Evolutionary conservation across 1,140 invertebrate species (phyloP), one percentile per base, ranked within the genome.

Genomic region (Cherax destructor): DNA sequence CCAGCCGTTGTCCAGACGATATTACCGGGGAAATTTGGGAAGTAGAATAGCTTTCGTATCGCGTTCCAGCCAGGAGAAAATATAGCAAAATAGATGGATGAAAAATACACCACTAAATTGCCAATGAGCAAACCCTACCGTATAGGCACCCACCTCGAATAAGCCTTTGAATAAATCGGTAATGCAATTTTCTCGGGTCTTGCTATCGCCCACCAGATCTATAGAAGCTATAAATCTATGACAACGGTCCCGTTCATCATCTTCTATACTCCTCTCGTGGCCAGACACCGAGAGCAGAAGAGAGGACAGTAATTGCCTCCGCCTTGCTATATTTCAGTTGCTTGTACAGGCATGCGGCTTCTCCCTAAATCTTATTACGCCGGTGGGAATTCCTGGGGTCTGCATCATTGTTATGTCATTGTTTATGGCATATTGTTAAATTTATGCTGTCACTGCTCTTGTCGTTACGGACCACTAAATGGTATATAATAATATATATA

Each of bases 121-220:
- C 69, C 81, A 61, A 77, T 83, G 72, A 83, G 81, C 69, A 61
- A 50, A 74, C 77, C 47, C 50, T 74, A 47, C 83, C 59, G 89
- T 85, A 91, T 85, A 86, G 83, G 83, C 89, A 61, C 49, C 30
- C 52, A 74, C 83, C 83, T 80, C 89, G 83, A 91, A 85, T 91
- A 91, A 91, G 89, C 89, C 89, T 91, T 85, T 91, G 89, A 91
- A 91, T 91, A 91, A 91, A 91, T 91, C 89, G 89, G 89, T 91
- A 91, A 91, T 91, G 89, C 89, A 91, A 91, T 91, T 91, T 91
- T 91, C 89, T 91, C 80, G 83, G 89, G 89, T 91, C 89, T 79
- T 91, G 74, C 89, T 91, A 91, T 91, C 89, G 83, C 52, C 89
- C 89, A 79, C 89, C 83, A 85, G 89, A 91, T 91, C 89, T 91